phyloP scores from a whole-genome alignment of 1,140 invertebrate species.

The Macrotrachela quadricornifera region DNA sequence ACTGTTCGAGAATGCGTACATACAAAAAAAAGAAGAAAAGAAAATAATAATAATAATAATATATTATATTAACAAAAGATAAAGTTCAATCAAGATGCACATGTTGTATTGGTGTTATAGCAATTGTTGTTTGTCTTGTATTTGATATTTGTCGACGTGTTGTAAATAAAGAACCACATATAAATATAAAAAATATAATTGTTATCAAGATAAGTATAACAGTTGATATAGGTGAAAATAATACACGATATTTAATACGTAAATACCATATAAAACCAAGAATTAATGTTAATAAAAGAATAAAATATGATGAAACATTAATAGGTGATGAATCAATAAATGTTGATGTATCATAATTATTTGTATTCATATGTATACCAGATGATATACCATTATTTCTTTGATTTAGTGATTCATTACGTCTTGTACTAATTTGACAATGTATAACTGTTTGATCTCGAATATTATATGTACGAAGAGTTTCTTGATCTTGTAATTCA shows the following conservation, averaged over 20 bases:
- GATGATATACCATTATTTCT: not conserved
- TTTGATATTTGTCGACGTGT: too few species aligned
- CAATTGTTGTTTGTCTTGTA: too few species aligned
- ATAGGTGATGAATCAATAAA: too few species aligned
- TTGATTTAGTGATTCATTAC: not conserved
- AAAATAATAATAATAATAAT: too few species aligned
- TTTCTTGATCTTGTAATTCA: constrained; percentile 1
- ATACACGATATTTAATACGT: not conserved
- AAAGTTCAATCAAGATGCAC: too few species aligned
- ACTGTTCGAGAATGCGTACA: too few species aligned
- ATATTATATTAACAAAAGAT: too few species aligned
- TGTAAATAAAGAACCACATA: too few species aligned
- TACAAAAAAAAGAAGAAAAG: too few species aligned
- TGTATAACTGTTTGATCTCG: constrained; percentile 4
- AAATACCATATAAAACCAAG: constrained; percentile 3
- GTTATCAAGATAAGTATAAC: constrained; percentile 2
- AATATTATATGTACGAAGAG: constrained; percentile 1
- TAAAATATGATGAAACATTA: not conserved
- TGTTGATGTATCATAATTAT: too few species aligned
- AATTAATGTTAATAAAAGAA: constrained; percentile 2
- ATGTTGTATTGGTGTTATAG: too few species aligned
- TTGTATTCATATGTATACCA: too few species aligned
- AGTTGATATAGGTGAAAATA: constrained; percentile 7
- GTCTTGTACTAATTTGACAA: constrained; percentile 3
- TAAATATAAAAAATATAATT: constrained; percentile 1